Conservation (phyloP, 2,113 vertebrate genomes). For the Setophaga coronata region DNA sequence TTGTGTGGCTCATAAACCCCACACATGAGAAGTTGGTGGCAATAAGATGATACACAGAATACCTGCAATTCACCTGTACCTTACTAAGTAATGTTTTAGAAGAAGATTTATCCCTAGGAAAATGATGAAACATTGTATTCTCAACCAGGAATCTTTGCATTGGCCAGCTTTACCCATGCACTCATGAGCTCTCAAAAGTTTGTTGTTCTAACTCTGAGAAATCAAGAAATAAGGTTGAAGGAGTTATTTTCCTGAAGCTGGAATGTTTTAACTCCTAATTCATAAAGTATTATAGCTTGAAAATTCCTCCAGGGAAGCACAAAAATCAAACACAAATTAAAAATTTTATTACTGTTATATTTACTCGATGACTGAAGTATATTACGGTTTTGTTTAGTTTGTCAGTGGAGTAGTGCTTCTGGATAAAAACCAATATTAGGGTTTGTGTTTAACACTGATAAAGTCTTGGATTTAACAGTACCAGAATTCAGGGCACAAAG, state of each 20-base stretch:
- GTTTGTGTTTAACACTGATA: not conserved
- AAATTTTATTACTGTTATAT: constrained; percentile 21
- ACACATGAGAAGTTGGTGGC: not conserved
- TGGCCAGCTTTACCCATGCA: not conserved
- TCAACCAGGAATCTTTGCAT: not conserved
- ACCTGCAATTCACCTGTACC: not conserved
- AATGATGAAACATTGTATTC: not conserved
- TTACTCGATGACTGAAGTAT: not conserved
- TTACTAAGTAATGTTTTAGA: not conserved
- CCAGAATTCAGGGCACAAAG: constrained; percentile 20
- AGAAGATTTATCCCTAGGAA: not conserved
- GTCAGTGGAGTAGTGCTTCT: not conserved
- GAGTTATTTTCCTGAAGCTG: not conserved
- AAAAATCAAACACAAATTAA: constrained; percentile 6
- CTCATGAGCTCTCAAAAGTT: not conserved
- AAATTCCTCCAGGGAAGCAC: not conserved
- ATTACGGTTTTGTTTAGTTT: not conserved
- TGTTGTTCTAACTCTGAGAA: not conserved
- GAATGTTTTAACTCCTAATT: constrained; percentile 7
- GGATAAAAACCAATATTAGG: not conserved
- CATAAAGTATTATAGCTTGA: not conserved
- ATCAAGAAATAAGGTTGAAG: not conserved
- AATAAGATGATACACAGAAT: not conserved
- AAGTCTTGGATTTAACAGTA: constrained; percentile 40
- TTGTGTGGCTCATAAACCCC: not conserved